Evolutionary conservation across 2,113 vertebrate species (phyloP), one percentile per base, ranked within the genome.

Genomic region (Saccopteryx leptura): DNA sequence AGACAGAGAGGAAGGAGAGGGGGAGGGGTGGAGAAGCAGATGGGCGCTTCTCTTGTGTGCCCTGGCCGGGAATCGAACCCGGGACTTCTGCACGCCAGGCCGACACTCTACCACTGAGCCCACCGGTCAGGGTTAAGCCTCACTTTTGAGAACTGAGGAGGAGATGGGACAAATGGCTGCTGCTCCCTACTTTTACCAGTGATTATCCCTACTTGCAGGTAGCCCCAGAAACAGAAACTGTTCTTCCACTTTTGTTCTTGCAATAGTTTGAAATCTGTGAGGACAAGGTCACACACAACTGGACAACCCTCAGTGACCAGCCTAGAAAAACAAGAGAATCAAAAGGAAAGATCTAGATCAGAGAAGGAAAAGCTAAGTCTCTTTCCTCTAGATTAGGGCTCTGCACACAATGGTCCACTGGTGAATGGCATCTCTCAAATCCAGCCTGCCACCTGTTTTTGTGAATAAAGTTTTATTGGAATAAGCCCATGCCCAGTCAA

Each of bases 381-480:
- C 39, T 71, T 92, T 68, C 58, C 52, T 75, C 65, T 71, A 17
- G 56, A 28, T 84, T 0, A 54, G 33, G 33, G 31, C 10, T 90
- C 56, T 90, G 68, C n/a, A 89, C 50, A 90, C 46, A 39, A 26
- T 28, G 50, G 23, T 48, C 18, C 48, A 14, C 5, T 85, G 80
- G 15, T 58, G 39, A 72, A 72, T 9, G 5, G 24, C 24, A 63
- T n/a, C 66, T 80, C 31, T 26, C 76, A 90, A 80, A 85, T 8
- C 12, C 10, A 78, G 71, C 28, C 72, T 56, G 5, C 12, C 14
- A 54, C 10, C 65, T 66, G 15, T 72, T 80, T 83, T 56, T 24
- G 11, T 68, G 54, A 90, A 85, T 58, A 85, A 92, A 94, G 61
- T 88, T 63, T 58, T 85, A 66, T 12, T 90, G 76, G 61, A 88